phyloP scores from a whole-genome alignment of 2,797 vertebrate genomes.

The Lophius americanus region DNA sequence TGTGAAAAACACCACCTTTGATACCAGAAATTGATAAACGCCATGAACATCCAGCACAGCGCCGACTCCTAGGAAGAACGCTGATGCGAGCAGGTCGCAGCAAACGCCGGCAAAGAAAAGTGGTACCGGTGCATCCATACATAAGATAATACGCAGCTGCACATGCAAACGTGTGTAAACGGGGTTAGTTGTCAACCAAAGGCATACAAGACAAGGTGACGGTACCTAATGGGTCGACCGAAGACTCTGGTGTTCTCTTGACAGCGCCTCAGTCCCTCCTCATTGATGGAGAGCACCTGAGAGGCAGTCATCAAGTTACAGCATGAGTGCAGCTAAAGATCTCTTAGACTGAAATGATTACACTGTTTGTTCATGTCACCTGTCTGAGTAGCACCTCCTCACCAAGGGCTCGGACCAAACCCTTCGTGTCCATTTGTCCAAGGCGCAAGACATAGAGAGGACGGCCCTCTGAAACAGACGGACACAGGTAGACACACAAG shows the following conservation, averaged over 20 bases:
- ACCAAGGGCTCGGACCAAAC: conserved; percentile 90
- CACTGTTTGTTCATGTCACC: conserved; percentile 70
- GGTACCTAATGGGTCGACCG: conserved; percentile 90
- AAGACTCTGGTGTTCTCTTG: conserved; percentile 90
- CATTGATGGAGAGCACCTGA: conserved; percentile 92
- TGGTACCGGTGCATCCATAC: no score
- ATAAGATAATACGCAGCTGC: no score
- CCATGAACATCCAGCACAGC: no score
- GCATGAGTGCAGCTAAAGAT: neutral
- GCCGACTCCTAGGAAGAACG: no score
- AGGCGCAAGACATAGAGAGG: conserved; percentile 92
- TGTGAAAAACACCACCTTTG: no score
- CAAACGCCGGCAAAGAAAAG: no score
- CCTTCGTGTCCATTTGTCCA: conserved; percentile 97
- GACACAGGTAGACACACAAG: neutral
- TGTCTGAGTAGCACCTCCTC: conserved; percentile 90
- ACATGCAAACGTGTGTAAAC: neutral
- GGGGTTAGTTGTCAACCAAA: neutral
- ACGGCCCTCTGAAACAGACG: conserved; percentile 81
- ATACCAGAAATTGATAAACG: no score
- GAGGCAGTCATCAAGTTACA: neutral
- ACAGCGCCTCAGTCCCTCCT: conserved; percentile 92
- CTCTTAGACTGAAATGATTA: neutral
- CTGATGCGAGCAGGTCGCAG: no score
- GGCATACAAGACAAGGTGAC: neutral